phyloP scores from a whole-genome alignment of 2,888 invertebrate species.

The Nephrotoma appendiculata region DNA sequence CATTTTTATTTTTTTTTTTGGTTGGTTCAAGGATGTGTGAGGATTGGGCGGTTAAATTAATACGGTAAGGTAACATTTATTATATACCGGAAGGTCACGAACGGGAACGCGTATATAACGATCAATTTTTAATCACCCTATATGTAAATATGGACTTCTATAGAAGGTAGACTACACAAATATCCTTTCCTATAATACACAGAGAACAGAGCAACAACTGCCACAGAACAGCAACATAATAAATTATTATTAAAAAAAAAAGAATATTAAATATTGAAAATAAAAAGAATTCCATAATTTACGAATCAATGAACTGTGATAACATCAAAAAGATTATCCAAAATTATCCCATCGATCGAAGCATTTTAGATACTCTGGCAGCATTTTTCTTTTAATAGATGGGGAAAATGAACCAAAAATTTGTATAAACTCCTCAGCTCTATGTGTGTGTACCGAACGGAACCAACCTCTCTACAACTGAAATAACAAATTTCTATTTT shows the following conservation, averaged over 20 bases:
- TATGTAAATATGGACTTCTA: neutral
- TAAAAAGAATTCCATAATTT: neutral
- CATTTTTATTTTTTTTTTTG: too few relatives aligned
- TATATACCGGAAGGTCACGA: neutral
- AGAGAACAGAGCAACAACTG: neutral
- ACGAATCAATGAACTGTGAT: constrained; percentile 2
- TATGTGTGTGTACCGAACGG: neutral
- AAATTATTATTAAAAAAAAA: neutral
- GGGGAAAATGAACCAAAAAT: neutral
- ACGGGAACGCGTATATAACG: neutral
- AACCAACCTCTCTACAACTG: neutral
- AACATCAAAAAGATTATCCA: neutral
- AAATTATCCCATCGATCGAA: neutral
- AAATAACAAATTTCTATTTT: neutral
- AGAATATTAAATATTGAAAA: neutral
- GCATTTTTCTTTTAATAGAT: neutral
- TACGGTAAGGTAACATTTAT: neutral
- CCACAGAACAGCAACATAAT: neutral
- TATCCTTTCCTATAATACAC: neutral
- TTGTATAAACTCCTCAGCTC: neutral
- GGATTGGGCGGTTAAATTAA: neutral
- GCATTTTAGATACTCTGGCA: neutral
- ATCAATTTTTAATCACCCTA: neutral
- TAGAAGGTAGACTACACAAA: neutral
- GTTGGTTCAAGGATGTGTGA: too few relatives aligned